Evolutionary conservation across 2,888 invertebrate species (phyloP), one percentile per base, ranked within the genome.

Genomic region (Ormyrus pomaceus): DNA sequence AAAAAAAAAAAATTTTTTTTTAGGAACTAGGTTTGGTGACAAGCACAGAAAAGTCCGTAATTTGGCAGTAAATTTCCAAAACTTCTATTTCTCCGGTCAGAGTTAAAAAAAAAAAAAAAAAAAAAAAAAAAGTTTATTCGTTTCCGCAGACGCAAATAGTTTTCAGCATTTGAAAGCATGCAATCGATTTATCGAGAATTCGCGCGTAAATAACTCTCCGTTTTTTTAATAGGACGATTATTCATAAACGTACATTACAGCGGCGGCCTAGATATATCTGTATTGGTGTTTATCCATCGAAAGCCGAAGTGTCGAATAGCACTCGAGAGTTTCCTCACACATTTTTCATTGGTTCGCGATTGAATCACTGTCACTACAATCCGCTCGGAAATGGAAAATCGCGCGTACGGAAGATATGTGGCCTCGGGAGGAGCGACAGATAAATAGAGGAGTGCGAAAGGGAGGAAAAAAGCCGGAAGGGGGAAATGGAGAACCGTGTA

Each of bases 321-420:
- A 71, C 58, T 70, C 51, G 53, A 51, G 61, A 66, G 48, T 68
- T 66, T 78, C 59, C 61, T 61, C 68, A 45, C 53, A 50, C 59
- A 73, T 73, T 78, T 73, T 73, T 78, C 68, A 69, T 73, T 62
- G 73, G 50, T 50, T 34, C 55, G 56, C 62, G 62, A 73, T 73
- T 68, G 78, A 78, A 73, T 68, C 73, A 62, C 45, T 56, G 68
- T 56, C 68, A 51, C 61, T 68, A 62, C 62, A 73, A 68, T 62
- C 61, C 73, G 68, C 62, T 73, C 19, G 68, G 50, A 73, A 78
- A 73, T 78, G 62, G 68, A 69, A 78, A 73, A 78, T 68, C 50
- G 68, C 48, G 62, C 50, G 62, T 73, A 13, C 13, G 45, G 59
- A 55, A 53, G 72, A 78, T 78, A 56, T 68, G 61, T 68, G 72